phyloP scores from a whole-genome alignment of 2,113 vertebrate species.

The Cichladusa arquata region DNA sequence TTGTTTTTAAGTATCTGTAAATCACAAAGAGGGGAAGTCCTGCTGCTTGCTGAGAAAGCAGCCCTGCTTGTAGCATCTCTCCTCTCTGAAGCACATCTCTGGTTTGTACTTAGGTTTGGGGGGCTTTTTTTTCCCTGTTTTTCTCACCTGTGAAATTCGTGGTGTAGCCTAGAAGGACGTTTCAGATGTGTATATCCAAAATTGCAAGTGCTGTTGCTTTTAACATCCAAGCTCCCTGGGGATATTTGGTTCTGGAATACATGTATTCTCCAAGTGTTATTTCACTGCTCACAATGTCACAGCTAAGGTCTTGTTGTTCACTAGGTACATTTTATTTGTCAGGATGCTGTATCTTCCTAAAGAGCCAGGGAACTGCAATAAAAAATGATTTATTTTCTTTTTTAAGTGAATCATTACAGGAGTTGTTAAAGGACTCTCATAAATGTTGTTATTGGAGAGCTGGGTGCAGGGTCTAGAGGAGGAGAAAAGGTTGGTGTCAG shows the following conservation, averaged over 20 bases:
- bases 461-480: neutral
- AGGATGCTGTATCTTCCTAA: neutral
- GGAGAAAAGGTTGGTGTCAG: neutral
- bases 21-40: conserved; percentile 56
- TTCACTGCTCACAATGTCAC: conserved; percentile 34
- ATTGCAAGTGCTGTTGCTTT: conserved; percentile 44
- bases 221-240: conserved; percentile 23
- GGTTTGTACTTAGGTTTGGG: neutral
- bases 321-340: conserved; percentile 46
- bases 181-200: conserved; percentile 31
- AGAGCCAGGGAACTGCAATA: neutral
- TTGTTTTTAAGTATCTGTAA: conserved; percentile 65
- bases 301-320: conserved; percentile 18
- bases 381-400: conserved; percentile 4
- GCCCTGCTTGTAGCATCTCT: conserved; percentile 23
- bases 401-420: conserved; percentile 11
- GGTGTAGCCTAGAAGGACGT: neutral
- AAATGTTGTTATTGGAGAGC: neutral
- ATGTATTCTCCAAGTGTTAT: conserved; percentile 33
- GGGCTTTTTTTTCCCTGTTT: accelerated
- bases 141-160: neutral
- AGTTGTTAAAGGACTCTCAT: conserved; percentile 22
- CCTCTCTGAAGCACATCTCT: neutral
- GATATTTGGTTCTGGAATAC: conserved; percentile 52
- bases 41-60: conserved; percentile 52